Evolutionary conservation across 1,140 invertebrate species (phyloP), one percentile per base, ranked within the genome.

Genomic region (Pectinophora gossypiella): DNA sequence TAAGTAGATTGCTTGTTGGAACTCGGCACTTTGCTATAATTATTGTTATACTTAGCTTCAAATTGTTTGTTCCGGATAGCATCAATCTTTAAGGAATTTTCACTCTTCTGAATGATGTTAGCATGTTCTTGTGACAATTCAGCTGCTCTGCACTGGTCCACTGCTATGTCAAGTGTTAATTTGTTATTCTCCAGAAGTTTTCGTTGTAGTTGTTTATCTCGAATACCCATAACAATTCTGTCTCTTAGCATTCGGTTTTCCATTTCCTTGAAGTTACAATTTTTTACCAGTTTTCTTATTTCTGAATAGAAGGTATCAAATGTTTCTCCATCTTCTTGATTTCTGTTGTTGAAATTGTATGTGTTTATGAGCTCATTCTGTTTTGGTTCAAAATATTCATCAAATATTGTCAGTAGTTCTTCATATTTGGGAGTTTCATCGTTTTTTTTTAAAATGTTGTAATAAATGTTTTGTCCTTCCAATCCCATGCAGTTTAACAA

Each of bases 191-290:
- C 12, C 12, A 27, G 12, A 6, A 27, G 23, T 27, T 27, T 64
- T 57, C 77, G 61, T 51, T 68, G 63, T 15, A 68, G 27, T 23
- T 40, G 12, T 32, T 66, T 45, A 47, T 73, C 62, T 5, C 10
- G 7, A 3, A 72, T 57, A 23, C 63, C 72, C 6, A 68, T 47
- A 3, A 72, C 61, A 23, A 76, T 65, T 23, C 59, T 55, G 40
- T 69, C 66, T 50, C 68, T 49, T 16, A 72, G 16, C 48, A 72
- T 51, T 19, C 47, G 45, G 23, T 70, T 57, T 47, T 52, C 19
- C 13, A 55, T 19, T 35, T 20, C 27, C n/a, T 48, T 55, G 53
- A 60, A 66, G 9, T 62, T 54, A 42, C 60, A 65, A 16, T 12
- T 49, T 21, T 36, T 44, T 6, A 38, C 51, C 27, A 64, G 15